These are phyloP conservation scores for Nomada hirtipes DNA, from an alignment of 2,888 invertebrate species.

Conservation along the genomic window DNA sequence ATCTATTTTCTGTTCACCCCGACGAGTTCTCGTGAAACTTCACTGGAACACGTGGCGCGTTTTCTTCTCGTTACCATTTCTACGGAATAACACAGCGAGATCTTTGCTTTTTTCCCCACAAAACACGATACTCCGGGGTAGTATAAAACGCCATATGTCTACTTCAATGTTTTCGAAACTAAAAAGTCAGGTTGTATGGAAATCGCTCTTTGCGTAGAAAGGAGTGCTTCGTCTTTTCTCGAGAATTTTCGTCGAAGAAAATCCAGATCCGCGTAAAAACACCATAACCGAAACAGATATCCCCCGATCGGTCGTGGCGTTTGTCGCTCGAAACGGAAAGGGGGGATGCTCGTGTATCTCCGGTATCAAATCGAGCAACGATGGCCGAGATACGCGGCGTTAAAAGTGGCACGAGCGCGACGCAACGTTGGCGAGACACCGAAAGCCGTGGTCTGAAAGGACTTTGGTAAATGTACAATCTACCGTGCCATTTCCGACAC, in stretches of 20 bases:
- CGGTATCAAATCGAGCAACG: constrained; percentile 7
- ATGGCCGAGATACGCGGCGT: constrained; percentile 6
- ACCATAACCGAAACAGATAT: neutral
- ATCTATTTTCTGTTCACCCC: neutral
- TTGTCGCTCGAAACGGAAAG: neutral
- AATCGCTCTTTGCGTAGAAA: too few relatives aligned
- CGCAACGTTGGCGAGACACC: neutral
- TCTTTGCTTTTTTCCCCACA: neutral
- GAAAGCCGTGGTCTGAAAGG: constrained; percentile 41
- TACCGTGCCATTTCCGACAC: constrained; percentile 65
- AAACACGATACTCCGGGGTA: neutral
- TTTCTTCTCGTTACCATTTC: neutral
- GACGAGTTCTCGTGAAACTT: neutral
- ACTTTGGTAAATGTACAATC: constrained; percentile 64
- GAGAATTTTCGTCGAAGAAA: neutral
- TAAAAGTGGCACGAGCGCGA: constrained; percentile 26
- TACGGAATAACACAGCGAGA: neutral
- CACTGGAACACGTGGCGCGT: neutral
- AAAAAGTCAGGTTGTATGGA: neutral
- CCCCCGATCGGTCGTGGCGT: neutral
- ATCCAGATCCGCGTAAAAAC: neutral
- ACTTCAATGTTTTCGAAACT: too few relatives aligned
- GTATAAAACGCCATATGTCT: too few relatives aligned
- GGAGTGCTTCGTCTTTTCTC: too few relatives aligned
- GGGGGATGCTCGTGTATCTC: constrained; percentile 4